A percentile compares a stretch with the other conserved stretches of the same genome.
Conservation (phyloP, 2,888 invertebrate genomes). For the Cetonia aurata region DNA sequence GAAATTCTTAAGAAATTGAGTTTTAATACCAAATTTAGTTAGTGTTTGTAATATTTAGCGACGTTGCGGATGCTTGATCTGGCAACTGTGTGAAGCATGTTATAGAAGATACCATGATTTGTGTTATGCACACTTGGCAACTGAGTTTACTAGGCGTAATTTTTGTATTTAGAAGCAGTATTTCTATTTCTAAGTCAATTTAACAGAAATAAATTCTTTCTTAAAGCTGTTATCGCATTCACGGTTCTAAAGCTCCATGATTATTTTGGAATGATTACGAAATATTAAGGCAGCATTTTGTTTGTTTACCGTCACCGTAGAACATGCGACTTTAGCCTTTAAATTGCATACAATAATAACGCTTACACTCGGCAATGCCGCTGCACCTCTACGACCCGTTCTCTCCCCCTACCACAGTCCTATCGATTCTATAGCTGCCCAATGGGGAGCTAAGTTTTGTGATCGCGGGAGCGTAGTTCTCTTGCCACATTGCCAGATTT, state of each 20-base stretch:
- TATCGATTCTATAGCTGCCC: constrained; percentile 75
- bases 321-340: constrained; percentile 65
- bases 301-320: constrained; percentile 72
- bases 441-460: constrained; percentile 69
- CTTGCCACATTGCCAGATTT: constrained; percentile 68
- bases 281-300: constrained; percentile 59
- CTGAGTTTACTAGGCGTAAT: constrained; percentile 48
- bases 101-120: constrained; percentile 59
- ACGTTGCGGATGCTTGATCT: constrained; percentile 66
- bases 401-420: constrained; percentile 71
- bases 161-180: constrained; percentile 42
- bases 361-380: constrained; percentile 67
- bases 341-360: constrained; percentile 54
- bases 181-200: constrained; percentile 14
- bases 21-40: constrained; percentile 63
- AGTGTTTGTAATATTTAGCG: constrained; percentile 65
- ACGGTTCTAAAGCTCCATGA: not conserved
- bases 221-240: not conserved
- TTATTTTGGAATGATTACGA: constrained; percentile 49
- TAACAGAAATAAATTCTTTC: not conserved
- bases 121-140: constrained; percentile 55
- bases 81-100: constrained; percentile 67
- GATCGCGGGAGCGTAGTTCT: constrained; percentile 69
- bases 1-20: constrained; percentile 49
- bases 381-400: constrained; percentile 69